Evolutionary conservation across 2,797 vertebrate genomes (phyloP).

Genomic region (Acipenser transmontanus): DNA sequence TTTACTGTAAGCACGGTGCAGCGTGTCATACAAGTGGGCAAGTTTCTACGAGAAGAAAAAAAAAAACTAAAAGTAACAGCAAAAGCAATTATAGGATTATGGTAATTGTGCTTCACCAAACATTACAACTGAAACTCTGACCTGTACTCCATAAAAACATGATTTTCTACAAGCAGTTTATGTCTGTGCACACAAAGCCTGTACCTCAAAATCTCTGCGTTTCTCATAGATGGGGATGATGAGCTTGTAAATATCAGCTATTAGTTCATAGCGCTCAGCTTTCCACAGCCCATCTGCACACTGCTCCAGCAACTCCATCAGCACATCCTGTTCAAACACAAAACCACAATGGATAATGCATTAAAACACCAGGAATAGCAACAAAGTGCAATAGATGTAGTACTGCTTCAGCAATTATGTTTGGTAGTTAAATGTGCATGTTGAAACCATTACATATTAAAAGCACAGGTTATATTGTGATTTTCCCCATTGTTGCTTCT

Average conservation of each 20-base stretch:
- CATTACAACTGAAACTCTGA: not conserved
- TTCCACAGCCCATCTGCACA: slow-evolving; percentile 97
- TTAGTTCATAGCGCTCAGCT: slow-evolving; percentile 94
- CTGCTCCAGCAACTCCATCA: slow-evolving; percentile 91
- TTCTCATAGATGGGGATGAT: slow-evolving; percentile 96
- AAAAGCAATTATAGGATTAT: not conserved
- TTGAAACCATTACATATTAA: not conserved
- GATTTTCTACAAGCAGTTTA: too few species aligned
- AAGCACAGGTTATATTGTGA: not conserved
- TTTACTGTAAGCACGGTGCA: slow-evolving; percentile 93
- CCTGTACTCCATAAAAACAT: too few species aligned
- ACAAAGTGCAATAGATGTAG: too few species aligned
- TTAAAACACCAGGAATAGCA: not conserved
- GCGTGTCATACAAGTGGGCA: slow-evolving; percentile 90
- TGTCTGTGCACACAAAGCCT: not conserved
- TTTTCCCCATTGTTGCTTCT: too few species aligned
- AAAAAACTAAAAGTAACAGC: not conserved
- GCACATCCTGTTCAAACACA: slow-evolving; percentile 73
- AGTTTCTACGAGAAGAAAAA: slow-evolving; percentile 69
- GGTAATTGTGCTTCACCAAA: not conserved
- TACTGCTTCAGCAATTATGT: too few species aligned
- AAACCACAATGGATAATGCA: not conserved
- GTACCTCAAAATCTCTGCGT: slow-evolving; percentile 91
- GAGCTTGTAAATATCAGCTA: slow-evolving; percentile 89
- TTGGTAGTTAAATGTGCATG: too few species aligned